Base-by-base conservation (phyloP, 2,113 vertebrate species). In the Dicerorhinus sumatrensis region DNA sequence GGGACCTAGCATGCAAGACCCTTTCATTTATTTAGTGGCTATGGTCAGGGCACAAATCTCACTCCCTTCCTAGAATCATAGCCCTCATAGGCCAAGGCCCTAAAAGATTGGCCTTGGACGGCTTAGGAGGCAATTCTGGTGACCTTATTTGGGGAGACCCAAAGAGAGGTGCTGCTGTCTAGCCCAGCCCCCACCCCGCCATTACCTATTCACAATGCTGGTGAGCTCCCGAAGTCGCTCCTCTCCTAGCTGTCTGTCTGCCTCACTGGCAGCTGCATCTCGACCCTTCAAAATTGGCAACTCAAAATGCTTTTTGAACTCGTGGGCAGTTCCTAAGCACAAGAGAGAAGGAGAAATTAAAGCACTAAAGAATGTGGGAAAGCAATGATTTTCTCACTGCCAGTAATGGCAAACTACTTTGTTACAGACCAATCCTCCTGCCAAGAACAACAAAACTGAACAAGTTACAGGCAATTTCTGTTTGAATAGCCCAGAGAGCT, bases 261-360 rank as follows among this genome's bases (percentile, higher is more conserved):
- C 98, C 76, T 99, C 99, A 77, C 99, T 99, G 58, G 99, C 99
- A 84, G 99, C 99, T 0, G 99, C 99, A 46, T 99, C 99, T 91
- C 99, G 98, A 79, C 99, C 99, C 98, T 99, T 99, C 76, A 99
- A 98, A 96, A 99, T 99, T 48, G 99, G 99, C 89, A 99, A 97
- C 98, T 99, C 99, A 98, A 99, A 99, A 16, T 99, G 99, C 96
- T 99, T 99, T 98, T 99, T 99, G 97, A 99, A 99, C 96, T 99
- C 99, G 62, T 99, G 99, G 23, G 99, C 99, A 42, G 99, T 99
- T 33, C 99, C 99, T 99, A 97, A 96, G 63, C 21, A 89, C 39
- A 98, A 81, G 67, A 75, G 63, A 97, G 90, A 97, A 93, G 33
- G 84, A 20, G 95, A 84, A 95, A 69, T 39, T 70, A 67, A 79